Evolutionary conservation across 2,113 vertebrate species (phyloP), one percentile per base, ranked within the genome.

Genomic region (Saccopteryx leptura): DNA sequence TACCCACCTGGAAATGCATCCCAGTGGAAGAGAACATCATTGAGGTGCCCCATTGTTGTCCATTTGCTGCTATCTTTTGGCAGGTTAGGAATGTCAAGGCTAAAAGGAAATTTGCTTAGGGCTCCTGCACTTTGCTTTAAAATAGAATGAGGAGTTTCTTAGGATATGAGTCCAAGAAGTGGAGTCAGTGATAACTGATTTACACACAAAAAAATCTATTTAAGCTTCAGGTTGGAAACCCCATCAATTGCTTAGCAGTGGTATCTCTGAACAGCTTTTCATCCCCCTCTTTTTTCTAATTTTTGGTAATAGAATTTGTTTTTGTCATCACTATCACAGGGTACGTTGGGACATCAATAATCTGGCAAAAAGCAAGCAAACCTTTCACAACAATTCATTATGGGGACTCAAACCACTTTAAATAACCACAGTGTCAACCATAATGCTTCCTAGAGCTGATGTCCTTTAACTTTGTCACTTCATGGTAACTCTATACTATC

Each of bases 191-290:
- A 72, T 52, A 79, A 39, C 24, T 63, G 48, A 88, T 7, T 87
- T 95, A 69, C 74, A 93, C 79, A 87, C 39, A 39, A 39, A 90
- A 24, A 39, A 89, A 50, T 88, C 12, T 60, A 76, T 78, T 96
- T 79, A 61, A 65, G 31, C 75, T 94, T 95, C 68, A 58, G 33
- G 18, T 33, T 95, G 81, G 88, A 90, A 68, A 76, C 56, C 54
- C 31, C 50, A 74, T 78, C 69, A 75, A 50, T 89, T 4, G 4
- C 71, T 86, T 69, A 96, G 93, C 26, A 21, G 63, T 88, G 65
- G 52, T 80, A 56, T 93, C 90, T 91, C 24, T 26, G 56, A 96
- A 60, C 39, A 81, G 82, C 79, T 82, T 94, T 94, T 87, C 65
- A 94, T 76, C 89, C n/a, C 52, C 63, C 91, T 39, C 14, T 56